Percentiles rank a stretch among this genome's conserved stretches.
phyloP scores from a whole-genome alignment of 2,797 vertebrate species.

The Cyprinodon diabolis region DNA sequence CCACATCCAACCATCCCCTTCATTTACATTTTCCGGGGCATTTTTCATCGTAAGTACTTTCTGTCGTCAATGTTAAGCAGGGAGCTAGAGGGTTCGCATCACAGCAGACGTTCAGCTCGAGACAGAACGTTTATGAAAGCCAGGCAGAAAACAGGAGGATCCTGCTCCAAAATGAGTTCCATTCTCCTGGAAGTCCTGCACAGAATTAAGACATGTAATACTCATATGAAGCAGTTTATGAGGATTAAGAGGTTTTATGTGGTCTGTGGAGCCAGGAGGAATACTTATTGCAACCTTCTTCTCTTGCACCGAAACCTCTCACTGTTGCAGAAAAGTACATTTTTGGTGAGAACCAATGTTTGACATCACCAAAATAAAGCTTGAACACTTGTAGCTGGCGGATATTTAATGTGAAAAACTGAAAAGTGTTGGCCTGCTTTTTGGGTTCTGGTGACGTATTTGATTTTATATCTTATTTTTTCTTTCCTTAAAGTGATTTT shows the following conservation, averaged over 20 bases:
- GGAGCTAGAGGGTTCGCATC: slow-evolving; percentile 42
- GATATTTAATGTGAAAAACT: slow-evolving; percentile 11
- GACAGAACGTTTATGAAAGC: slow-evolving; percentile 70
- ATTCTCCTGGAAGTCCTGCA: slow-evolving; percentile 64
- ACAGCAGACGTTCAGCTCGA: slow-evolving; percentile 44
- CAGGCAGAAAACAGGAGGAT: slow-evolving; percentile 58
- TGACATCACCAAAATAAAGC: slow-evolving; percentile 32
- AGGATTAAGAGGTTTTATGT: slow-evolving; percentile 83
- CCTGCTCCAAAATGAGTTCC: slow-evolving; percentile 78
- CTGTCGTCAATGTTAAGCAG: slow-evolving; percentile 72
- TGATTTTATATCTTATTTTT: background rate
- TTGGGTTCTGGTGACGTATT: slow-evolving; percentile 18
- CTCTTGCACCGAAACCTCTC: slow-evolving; percentile 32
- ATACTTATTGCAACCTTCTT: slow-evolving; percentile 46
- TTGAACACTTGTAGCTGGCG: slow-evolving; percentile 68
- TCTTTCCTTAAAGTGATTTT: slow-evolving; percentile 14
- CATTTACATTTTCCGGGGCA: slow-evolving; percentile 76
- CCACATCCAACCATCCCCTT: slow-evolving; percentile 52
- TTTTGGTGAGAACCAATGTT: slow-evolving; percentile 32
- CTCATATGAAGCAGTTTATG: slow-evolving; percentile 82
- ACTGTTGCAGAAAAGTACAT: slow-evolving; percentile 3
- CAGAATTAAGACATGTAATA: slow-evolving; percentile 70
- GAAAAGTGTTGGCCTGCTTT: slow-evolving; percentile 21
- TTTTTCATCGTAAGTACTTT: slow-evolving; percentile 77
- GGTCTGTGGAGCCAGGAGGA: slow-evolving; percentile 69